Percentiles rank a stretch among this genome's conserved stretches.
phyloP scores from a whole-genome alignment of 1,140 invertebrate genomes.

The Philaenus spumarius region DNA sequence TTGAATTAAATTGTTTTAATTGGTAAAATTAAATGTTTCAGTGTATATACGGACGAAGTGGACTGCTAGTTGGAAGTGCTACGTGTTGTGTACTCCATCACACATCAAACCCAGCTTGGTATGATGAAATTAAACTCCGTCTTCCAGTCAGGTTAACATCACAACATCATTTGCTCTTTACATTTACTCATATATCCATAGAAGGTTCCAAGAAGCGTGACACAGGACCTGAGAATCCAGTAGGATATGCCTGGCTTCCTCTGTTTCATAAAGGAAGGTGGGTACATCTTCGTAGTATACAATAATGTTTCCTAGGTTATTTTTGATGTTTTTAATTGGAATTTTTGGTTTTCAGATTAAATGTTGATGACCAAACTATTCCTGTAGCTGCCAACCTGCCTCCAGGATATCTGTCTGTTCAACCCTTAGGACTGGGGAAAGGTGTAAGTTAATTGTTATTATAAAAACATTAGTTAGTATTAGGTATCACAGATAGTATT shows the following conservation, averaged over 20 bases:
- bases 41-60: constrained; percentile 68
- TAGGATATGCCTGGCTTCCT: constrained; percentile 88
- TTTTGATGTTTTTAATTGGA: not conserved
- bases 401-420: constrained; percentile 77
- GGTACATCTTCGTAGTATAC: constrained; percentile 18
- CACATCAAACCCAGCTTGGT: constrained; percentile 72
- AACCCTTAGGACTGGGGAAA: constrained; percentile 82
- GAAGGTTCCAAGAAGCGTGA: constrained; percentile 78
- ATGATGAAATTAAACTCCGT: constrained; percentile 82
- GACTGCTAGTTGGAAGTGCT: constrained; percentile 52
- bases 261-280: constrained; percentile 72
- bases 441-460: constrained; percentile 55
- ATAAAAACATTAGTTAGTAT: not conserved
- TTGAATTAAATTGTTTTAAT: constrained; percentile 1
- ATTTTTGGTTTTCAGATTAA: constrained; percentile 44
- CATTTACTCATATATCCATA: constrained; percentile 83
- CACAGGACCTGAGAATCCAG: constrained; percentile 69
- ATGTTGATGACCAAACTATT: constrained; percentile 68
- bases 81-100: constrained; percentile 74
- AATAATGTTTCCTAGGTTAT: not conserved
- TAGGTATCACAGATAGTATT: too few relatives aligned
- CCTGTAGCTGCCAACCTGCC: constrained; percentile 81
- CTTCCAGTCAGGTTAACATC: constrained; percentile 69
- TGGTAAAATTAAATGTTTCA: constrained; percentile 32
- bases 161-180: constrained; percentile 80